phyloP scores from a whole-genome alignment of 2,797 vertebrate species.

The Galaxias olidus region DNA sequence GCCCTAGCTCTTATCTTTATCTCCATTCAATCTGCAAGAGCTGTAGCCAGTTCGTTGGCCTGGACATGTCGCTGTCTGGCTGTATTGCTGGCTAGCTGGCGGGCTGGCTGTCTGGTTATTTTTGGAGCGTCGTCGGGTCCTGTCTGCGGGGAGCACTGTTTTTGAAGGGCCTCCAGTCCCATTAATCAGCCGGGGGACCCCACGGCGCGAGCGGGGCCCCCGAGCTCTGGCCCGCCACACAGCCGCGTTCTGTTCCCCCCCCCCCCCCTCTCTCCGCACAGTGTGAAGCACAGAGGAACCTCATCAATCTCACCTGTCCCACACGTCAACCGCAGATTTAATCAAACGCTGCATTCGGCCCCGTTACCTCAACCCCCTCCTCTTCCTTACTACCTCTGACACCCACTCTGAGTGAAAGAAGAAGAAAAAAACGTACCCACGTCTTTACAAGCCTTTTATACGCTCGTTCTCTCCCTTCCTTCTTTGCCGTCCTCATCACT shows the following conservation, averaged over 20 bases:
- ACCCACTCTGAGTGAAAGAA: slow-evolving; percentile 23
- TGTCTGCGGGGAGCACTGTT: slow-evolving; percentile 79
- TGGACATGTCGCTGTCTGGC: background rate
- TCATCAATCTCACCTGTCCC: slow-evolving; percentile 96
- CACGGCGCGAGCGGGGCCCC: slow-evolving; percentile 76
- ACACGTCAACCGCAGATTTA: slow-evolving; percentile 89
- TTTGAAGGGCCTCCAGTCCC: slow-evolving; percentile 87
- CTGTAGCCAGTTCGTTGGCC: background rate
- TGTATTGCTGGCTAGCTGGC: slow-evolving; percentile 42
- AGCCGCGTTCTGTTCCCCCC: slow-evolving; percentile 83
- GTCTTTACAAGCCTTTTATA: slow-evolving; percentile 28
- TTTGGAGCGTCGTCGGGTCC: slow-evolving; percentile 77
- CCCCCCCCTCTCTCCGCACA: slow-evolving; percentile 76
- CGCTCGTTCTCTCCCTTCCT: slow-evolving; percentile 37
- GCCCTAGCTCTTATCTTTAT: too few species aligned
- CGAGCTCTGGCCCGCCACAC: slow-evolving; percentile 84
- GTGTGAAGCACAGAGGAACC: slow-evolving; percentile 92
- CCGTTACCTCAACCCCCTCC: slow-evolving; percentile 64
- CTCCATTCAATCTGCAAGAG: background rate
- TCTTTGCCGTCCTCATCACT: slow-evolving; percentile 16
- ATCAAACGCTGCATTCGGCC: slow-evolving; percentile 81
- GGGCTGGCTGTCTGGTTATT: slow-evolving; percentile 73
- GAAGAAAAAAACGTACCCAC: slow-evolving; percentile 14
- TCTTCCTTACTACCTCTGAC: slow-evolving; percentile 47
- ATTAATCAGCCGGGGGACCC: slow-evolving; percentile 92